Evolutionary conservation across 2,797 vertebrate species (phyloP).

Genomic region (Gadopsis bispinosus): DNA sequence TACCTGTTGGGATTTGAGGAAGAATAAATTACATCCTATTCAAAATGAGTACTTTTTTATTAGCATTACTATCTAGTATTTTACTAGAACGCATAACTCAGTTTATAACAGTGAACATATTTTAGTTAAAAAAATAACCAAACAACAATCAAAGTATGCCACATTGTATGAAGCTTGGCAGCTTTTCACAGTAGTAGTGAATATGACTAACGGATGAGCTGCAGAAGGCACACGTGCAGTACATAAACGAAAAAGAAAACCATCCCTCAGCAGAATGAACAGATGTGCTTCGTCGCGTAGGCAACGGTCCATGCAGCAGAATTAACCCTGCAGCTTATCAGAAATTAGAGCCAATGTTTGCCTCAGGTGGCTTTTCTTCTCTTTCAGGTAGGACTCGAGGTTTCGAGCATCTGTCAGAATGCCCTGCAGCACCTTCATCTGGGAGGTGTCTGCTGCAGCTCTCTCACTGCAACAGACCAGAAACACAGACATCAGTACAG

Average conservation of each 20-base stretch:
- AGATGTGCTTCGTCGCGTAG: background rate
- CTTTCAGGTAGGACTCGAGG: conserved; percentile 78
- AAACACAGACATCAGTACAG: background rate
- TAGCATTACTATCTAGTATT: background rate
- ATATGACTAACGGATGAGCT: conserved; percentile 14
- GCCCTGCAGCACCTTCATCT: conserved; percentile 78
- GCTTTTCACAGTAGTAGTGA: background rate
- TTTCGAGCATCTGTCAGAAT: conserved; percentile 76
- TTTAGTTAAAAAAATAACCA: background rate
- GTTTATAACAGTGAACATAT: background rate
- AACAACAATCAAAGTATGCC: too few species aligned
- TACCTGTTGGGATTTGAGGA: background rate
- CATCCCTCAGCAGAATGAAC: background rate
- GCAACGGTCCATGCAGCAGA: background rate
- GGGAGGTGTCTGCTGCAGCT: conserved; percentile 70
- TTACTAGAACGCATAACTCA: background rate
- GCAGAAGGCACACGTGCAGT: background rate
- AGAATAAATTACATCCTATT: background rate
- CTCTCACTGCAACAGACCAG: conserved; percentile 72
- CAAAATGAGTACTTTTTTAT: background rate
- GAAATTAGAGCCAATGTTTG: conserved; percentile 77
- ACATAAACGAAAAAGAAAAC: conserved; percentile 6
- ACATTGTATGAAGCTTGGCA: background rate
- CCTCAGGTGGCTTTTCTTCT: conserved; percentile 81
- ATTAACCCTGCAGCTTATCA: conserved; percentile 78